Conservation (phyloP, 2,113 vertebrate species). For the Tragelaphus imberbis region DNA sequence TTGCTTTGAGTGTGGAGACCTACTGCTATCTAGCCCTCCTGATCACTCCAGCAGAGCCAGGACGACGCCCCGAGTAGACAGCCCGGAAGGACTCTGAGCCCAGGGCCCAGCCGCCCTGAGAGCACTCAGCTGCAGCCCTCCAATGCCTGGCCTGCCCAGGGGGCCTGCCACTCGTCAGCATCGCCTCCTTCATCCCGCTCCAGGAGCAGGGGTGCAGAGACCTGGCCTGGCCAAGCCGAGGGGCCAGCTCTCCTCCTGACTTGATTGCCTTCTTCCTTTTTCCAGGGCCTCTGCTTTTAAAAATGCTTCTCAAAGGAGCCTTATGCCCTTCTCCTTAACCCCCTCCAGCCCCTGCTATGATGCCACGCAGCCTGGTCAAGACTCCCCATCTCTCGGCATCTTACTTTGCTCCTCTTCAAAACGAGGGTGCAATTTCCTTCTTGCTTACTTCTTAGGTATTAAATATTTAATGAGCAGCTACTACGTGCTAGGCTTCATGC, state of each 20-base stretch:
- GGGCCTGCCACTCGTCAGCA: not conserved
- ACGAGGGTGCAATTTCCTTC: not conserved
- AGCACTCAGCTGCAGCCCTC: not conserved
- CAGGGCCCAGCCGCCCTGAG: rapidly evolving
- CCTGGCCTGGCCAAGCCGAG: not conserved
- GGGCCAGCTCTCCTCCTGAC: not conserved
- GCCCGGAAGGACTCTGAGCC: rapidly evolving
- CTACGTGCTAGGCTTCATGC: not conserved
- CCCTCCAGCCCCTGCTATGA: not conserved
- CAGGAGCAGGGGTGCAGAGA: rapidly evolving
- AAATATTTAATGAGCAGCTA: slow-evolving; percentile 22
- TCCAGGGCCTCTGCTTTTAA: not conserved
- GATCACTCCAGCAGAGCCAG: not conserved
- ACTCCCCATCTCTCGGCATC: not conserved
- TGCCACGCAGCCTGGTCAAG: rapidly evolving
- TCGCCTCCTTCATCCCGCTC: rapidly evolving
- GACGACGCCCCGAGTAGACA: rapidly evolving
- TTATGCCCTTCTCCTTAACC: rapidly evolving
- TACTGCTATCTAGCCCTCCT: not conserved
- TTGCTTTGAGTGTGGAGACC: not conserved
- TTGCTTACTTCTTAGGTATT: not conserved
- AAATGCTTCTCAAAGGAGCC: not conserved
- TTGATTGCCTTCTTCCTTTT: not conserved
- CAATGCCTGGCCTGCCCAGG: rapidly evolving
- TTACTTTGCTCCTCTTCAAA: not conserved